Conservation (phyloP, 2,113 vertebrate genomes). For the Engystomops pustulosus region DNA sequence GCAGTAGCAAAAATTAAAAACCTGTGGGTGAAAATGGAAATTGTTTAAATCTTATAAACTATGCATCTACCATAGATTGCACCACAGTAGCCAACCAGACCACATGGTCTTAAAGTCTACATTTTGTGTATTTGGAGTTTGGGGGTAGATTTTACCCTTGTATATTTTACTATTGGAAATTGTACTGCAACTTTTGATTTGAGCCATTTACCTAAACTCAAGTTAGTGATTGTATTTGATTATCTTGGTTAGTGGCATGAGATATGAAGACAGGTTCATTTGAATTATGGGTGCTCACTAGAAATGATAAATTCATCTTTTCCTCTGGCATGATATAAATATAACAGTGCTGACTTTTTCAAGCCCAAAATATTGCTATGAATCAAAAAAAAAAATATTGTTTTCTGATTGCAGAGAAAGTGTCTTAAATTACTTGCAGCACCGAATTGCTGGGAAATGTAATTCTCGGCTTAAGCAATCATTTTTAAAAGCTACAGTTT, state of each 20-base stretch:
- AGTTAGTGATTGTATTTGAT: slow-evolving; percentile 16
- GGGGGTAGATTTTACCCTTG: too few relatives aligned
- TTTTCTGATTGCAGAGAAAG: slow-evolving; percentile 39
- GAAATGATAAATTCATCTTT: neutral
- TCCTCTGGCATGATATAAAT: slow-evolving; percentile 18
- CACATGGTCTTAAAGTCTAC: too few relatives aligned
- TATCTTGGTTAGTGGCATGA: neutral
- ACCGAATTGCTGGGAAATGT: slow-evolving; percentile 31
- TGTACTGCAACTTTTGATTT: neutral
- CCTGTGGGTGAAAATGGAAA: too few relatives aligned
- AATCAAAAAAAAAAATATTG: slow-evolving; percentile 28
- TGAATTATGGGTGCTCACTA: slow-evolving; percentile 18
- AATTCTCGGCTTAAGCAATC: slow-evolving; percentile 41
- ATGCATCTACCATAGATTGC: too few relatives aligned
- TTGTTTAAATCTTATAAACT: too few relatives aligned
- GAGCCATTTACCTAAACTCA: neutral
- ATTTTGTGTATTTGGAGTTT: too few relatives aligned
- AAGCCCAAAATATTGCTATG: slow-evolving; percentile 18
- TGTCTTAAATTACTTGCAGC: slow-evolving; percentile 34
- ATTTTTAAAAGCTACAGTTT: slow-evolving; percentile 42
- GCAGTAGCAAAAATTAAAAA: too few relatives aligned
- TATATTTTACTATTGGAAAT: neutral
- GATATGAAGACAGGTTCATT: neutral
- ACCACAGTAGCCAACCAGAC: too few relatives aligned
- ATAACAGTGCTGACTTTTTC: neutral